A percentile compares a stretch with the other conserved stretches of the same genome.
phyloP scores from a whole-genome alignment of 1,140 invertebrate genomes.

The Calycopis cecrops region DNA sequence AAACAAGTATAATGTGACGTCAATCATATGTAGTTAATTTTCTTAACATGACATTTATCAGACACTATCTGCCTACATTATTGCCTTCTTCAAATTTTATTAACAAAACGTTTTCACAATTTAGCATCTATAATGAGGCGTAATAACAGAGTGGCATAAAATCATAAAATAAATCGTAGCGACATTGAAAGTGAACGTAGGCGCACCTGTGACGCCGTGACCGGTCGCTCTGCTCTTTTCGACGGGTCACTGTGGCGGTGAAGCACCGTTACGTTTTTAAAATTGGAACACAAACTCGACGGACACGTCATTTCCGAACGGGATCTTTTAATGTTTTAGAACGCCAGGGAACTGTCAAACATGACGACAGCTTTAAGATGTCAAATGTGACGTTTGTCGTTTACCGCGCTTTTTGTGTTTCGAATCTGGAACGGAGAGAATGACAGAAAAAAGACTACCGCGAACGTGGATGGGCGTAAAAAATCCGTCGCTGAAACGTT shows the following conservation, averaged over 20 bases:
- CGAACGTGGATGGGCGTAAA: conserved; percentile 34
- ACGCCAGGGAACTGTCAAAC: not conserved
- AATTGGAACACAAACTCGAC: conserved; percentile 23
- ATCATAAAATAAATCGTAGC: conserved; percentile 48
- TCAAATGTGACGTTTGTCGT: conserved; percentile 16
- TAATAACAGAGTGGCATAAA: conserved; percentile 22
- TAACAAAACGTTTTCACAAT: conserved; percentile 5
- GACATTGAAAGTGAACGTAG: conserved; percentile 59
- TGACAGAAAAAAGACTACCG: conserved; percentile 8
- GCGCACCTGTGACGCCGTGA: conserved; percentile 58
- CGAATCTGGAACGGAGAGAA: conserved; percentile 14
- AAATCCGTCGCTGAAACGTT: conserved; percentile 41
- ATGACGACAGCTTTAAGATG: not conserved
- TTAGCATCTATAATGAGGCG: conserved; percentile 9
- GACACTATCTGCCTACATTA: no score
- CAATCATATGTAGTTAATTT: no score
- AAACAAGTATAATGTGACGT: no score
- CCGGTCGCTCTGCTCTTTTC: conserved; percentile 48
- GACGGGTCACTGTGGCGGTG: conserved; percentile 49
- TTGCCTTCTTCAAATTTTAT: not conserved
- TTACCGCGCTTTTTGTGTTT: conserved; percentile 10
- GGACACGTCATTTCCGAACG: conserved; percentile 8
- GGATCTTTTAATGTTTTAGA: conserved; percentile 1
- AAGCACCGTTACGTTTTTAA: conserved; percentile 51
- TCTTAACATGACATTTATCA: no score